phyloP scores from a whole-genome alignment of 1,140 invertebrate species.

The Halictus rubicundus region DNA sequence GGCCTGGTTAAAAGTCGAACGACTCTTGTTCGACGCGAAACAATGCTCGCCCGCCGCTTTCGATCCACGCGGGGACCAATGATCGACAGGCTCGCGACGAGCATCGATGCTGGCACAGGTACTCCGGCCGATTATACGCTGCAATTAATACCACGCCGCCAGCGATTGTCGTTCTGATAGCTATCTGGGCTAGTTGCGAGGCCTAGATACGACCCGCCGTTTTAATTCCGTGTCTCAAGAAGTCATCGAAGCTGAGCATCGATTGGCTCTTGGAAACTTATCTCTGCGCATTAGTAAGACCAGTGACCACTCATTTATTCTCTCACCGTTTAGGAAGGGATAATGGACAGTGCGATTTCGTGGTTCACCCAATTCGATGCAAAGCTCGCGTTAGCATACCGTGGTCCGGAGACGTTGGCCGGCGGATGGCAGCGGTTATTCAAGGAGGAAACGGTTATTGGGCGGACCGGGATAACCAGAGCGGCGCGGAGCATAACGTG shows the following conservation, averaged over 20 bases:
- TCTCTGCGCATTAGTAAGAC: no score
- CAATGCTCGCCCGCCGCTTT: no score
- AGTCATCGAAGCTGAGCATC: no score
- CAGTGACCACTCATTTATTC: no score
- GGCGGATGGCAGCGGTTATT: conserved; percentile 69
- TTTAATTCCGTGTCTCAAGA: not conserved
- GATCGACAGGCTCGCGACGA: conserved; percentile 34
- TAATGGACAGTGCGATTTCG: no score
- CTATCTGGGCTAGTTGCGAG: conserved; percentile 18
- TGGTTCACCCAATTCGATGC: no score
- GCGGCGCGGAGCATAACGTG: conserved; percentile 60
- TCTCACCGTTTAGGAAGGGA: no score
- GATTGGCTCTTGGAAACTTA: no score
- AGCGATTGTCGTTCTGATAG: conserved; percentile 45
- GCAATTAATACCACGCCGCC: conserved; percentile 39
- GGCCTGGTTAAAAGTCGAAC: not conserved
- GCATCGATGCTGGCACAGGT: conserved; percentile 34
- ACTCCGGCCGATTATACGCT: conserved; percentile 37
- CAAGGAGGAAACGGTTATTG: conserved; percentile 56
- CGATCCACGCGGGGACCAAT: not conserved
- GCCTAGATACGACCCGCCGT: conserved; percentile 19
- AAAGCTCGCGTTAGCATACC: conserved; percentile 14
- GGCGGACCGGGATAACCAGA: conserved; percentile 53
- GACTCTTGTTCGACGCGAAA: not conserved
- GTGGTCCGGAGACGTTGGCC: conserved; percentile 49